Conservation (phyloP, 2,888 invertebrate genomes). For the Diarsia rubi region DNA sequence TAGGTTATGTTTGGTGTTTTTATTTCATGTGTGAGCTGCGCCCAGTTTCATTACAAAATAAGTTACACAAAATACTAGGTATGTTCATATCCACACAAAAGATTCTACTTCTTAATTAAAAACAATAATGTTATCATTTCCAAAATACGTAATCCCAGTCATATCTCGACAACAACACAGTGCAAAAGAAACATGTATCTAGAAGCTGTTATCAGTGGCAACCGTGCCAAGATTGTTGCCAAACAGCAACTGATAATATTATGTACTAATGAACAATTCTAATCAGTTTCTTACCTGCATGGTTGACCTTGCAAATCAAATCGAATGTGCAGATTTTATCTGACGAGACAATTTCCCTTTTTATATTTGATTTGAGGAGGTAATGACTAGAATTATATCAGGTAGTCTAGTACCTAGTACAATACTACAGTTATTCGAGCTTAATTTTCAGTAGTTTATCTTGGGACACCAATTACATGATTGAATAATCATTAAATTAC, state of each 20-base stretch:
- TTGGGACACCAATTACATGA: not conserved
- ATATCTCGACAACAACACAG: conserved; percentile 22
- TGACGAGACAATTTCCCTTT: not conserved
- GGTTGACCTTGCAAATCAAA: conserved; percentile 23
- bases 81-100: not conserved
- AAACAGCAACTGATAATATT: conserved; percentile 23
- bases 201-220: conserved; percentile 23
- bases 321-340: conserved; percentile 9
- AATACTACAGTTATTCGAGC: no score
- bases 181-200: conserved; percentile 1
- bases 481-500: not conserved
- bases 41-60: not conserved
- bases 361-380: not conserved
- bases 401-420: not conserved
- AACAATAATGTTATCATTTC: conserved; percentile 16
- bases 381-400: not conserved
- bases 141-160: conserved; percentile 3
- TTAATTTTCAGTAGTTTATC: not conserved
- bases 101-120: not conserved
- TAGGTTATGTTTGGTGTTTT: not conserved
- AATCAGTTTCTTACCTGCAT: conserved; percentile 16
- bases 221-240: conserved; percentile 23
- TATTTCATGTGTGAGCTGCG: not conserved
- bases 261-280: conserved; percentile 15
- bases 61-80: not conserved